Percentiles rank a stretch among this genome's conserved stretches.
phyloP scores from a whole-genome alignment of 2,888 invertebrate species.

The Megamerina dolium region DNA sequence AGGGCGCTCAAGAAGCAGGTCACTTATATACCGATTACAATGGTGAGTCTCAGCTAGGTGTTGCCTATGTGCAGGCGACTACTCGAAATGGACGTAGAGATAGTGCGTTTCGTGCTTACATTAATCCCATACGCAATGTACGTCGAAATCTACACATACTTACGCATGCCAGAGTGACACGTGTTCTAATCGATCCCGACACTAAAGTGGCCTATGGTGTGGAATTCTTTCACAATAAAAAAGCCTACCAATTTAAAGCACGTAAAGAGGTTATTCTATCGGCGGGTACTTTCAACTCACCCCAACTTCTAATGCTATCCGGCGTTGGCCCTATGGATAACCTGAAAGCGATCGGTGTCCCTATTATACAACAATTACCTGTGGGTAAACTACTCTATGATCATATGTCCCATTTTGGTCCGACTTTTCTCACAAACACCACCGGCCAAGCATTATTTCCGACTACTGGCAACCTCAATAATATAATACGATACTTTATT shows the following conservation, averaged over 20 bases:
- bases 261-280: constrained; percentile 74
- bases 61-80: constrained; percentile 58
- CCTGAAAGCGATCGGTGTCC: constrained; percentile 51
- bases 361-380: constrained; percentile 57
- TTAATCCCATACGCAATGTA: constrained; percentile 52
- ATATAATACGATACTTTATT: constrained; percentile 47
- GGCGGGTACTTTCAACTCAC: constrained; percentile 78
- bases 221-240: constrained; percentile 54
- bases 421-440: constrained; percentile 43
- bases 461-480: constrained; percentile 27
- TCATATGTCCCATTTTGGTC: constrained; percentile 39
- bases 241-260: constrained; percentile 52
- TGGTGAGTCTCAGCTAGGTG: constrained; percentile 56
- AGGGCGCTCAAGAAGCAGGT: constrained; percentile 58
- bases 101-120: constrained; percentile 58
- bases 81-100: constrained; percentile 55
- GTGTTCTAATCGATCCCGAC: constrained; percentile 57
- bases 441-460: constrained; percentile 30
- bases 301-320: constrained; percentile 83
- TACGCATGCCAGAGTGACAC: constrained; percentile 57
- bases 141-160: constrained; percentile 62
- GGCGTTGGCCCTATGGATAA: constrained; percentile 56
- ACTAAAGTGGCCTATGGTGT: constrained; percentile 62
- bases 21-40: constrained; percentile 63
- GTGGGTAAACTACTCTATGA: constrained; percentile 61